These are phyloP conservation scores for Verasper variegatus DNA, from an alignment of 2,113 vertebrate species.

Conservation along the genomic window DNA sequence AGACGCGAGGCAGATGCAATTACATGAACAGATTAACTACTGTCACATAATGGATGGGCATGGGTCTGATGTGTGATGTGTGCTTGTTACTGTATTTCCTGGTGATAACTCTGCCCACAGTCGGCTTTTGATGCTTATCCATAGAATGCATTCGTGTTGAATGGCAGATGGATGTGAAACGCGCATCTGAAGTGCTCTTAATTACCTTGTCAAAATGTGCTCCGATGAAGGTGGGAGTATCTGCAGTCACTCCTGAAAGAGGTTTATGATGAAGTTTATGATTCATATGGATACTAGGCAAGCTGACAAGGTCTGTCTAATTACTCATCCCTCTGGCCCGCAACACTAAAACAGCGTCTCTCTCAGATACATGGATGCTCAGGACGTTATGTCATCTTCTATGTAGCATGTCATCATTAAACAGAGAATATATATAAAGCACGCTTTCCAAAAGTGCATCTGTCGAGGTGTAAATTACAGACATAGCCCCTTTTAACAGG, in stretches of 20 bases:
- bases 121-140: slow-evolving; percentile 29
- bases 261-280: slow-evolving; percentile 60
- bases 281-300: slow-evolving; percentile 56
- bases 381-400: slow-evolving; percentile 38
- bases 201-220: slow-evolving; percentile 52
- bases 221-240: slow-evolving; percentile 52
- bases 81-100: slow-evolving; percentile 37
- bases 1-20: slow-evolving; percentile 50
- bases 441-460: slow-evolving; percentile 33
- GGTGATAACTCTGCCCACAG: slow-evolving; percentile 17
- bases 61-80: slow-evolving; percentile 2
- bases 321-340: slow-evolving; percentile 55
- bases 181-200: slow-evolving; percentile 40
- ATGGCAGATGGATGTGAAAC: slow-evolving; percentile 20
- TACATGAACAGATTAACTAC: slow-evolving; percentile 60
- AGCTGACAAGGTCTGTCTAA: slow-evolving; percentile 65
- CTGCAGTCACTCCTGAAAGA: slow-evolving; percentile 51
- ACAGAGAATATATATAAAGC: slow-evolving; percentile 7
- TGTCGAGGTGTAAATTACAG: slow-evolving; percentile 40
- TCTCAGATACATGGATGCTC: slow-evolving; percentile 29
- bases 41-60: slow-evolving; percentile 37
- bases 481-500: slow-evolving; percentile 23
- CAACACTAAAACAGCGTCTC: slow-evolving; percentile 36
- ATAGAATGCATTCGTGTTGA: slow-evolving; percentile 15
- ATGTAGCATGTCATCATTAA: slow-evolving; percentile 27